Conservation (phyloP, 1,140 invertebrate genomes). For the Drosophila miranda region DNA sequence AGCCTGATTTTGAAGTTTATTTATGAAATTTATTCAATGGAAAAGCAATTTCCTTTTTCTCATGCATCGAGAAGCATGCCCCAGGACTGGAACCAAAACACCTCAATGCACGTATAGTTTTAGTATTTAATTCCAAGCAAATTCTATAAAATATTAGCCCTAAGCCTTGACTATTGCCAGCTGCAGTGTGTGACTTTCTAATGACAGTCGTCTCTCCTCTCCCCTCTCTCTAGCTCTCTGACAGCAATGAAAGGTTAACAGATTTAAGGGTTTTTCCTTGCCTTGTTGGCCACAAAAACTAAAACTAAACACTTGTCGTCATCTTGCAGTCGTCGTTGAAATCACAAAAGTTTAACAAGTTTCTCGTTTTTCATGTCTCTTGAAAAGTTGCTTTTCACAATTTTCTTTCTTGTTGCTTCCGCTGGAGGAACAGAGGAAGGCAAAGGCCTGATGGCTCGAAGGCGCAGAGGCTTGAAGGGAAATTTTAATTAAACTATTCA, state of each 20-base stretch:
- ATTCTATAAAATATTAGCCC: conserved; percentile 14
- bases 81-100: background rate
- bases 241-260: conserved; percentile 59
- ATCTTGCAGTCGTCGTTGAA: conserved; percentile 59
- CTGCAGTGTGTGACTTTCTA: conserved; percentile 58
- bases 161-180: conserved; percentile 45
- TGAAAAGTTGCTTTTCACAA: conserved; percentile 40
- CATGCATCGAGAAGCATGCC: too few relatives aligned
- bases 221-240: conserved; percentile 13
- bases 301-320: conserved; percentile 64
- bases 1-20: too few relatives aligned
- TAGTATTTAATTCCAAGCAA: conserved; percentile 6
- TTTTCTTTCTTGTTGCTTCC: conserved; percentile 54
- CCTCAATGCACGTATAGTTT: background rate
- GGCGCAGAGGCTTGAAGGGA: conserved; percentile 60
- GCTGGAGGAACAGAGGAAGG: conserved; percentile 2
- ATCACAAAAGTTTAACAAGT: conserved; percentile 69
- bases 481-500: conserved; percentile 80
- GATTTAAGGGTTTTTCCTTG: conserved; percentile 61
- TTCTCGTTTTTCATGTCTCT: conserved; percentile 39
- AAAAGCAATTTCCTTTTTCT: background rate
- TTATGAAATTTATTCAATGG: too few relatives aligned
- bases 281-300: conserved; percentile 31
- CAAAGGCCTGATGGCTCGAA: conserved; percentile 53
- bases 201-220: conserved; percentile 3